phyloP scores from a whole-genome alignment of 2,888 invertebrate genomes.

The Lepidocyrtoides sp. region DNA sequence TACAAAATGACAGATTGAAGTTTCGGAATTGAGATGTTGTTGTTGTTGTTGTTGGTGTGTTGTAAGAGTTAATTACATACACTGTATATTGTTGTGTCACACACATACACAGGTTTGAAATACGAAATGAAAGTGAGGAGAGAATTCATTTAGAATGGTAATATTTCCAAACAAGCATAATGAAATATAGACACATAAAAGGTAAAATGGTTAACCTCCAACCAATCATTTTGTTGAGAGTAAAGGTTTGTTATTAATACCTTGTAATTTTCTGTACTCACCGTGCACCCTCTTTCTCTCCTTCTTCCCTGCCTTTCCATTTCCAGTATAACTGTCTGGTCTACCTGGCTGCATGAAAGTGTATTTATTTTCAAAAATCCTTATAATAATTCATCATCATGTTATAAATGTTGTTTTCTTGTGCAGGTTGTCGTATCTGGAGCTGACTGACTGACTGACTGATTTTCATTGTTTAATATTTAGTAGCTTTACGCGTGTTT shows the following conservation, averaged over 20 bases:
- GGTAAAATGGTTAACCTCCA: constrained; percentile 18
- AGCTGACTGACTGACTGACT: neutral
- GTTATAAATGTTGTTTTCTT: neutral
- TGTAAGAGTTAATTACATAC: constrained; percentile 24
- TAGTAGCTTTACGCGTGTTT: neutral
- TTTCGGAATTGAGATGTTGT: constrained; percentile 25
- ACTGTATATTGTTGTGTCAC: neutral
- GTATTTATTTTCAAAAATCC: neutral
- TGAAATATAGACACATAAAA: constrained; percentile 34
- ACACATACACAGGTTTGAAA: constrained; percentile 5
- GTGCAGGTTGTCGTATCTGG: constrained; percentile 12
- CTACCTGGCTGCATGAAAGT: neutral
- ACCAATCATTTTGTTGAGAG: constrained; percentile 32
- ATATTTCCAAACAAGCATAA: constrained; percentile 23
- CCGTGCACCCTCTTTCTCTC: constrained; percentile 5
- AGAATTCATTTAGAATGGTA: constrained; percentile 20
- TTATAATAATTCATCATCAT: neutral
- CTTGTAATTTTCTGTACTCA: constrained; percentile 58
- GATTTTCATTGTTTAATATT: neutral
- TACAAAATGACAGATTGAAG: constrained; percentile 63
- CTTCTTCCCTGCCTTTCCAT: neutral
- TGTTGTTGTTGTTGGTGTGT: neutral
- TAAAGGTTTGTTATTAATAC: constrained; percentile 58
- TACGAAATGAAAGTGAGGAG: neutral
- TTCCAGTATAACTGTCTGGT: constrained; percentile 39